Evolutionary conservation across 2,797 vertebrate species (phyloP).

Genomic region (Liparis tanakae): DNA sequence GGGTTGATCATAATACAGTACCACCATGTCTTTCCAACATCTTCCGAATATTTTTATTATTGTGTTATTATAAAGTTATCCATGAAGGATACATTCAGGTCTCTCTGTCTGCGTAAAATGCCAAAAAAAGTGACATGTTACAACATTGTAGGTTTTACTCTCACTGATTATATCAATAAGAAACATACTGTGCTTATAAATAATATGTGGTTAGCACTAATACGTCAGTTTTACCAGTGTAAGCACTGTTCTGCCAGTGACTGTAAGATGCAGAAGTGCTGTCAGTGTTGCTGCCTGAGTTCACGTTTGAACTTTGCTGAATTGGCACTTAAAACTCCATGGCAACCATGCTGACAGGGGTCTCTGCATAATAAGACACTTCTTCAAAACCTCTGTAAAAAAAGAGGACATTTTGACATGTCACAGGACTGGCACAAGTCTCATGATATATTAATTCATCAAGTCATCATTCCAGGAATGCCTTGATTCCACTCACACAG

Average conservation of each 20-base stretch:
- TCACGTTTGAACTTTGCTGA: constrained; percentile 18
- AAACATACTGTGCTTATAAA: neutral
- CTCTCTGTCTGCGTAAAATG: neutral
- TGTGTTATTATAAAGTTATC: neutral
- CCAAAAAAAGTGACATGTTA: neutral
- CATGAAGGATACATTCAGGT: neutral
- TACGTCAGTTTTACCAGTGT: neutral
- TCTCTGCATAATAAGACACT: neutral
- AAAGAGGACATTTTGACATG: neutral
- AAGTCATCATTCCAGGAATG: neutral
- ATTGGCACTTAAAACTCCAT: neutral
- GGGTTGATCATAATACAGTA: neutral
- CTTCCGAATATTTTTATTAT: neutral
- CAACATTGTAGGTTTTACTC: neutral
- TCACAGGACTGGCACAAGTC: neutral
- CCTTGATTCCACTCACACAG: neutral
- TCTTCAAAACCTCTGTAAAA: neutral
- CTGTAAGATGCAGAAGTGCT: constrained; percentile 2
- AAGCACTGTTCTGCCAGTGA: neutral
- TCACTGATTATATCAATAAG: neutral
- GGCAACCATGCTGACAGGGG: constrained; percentile 7
- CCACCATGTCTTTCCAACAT: neutral
- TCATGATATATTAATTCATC: neutral
- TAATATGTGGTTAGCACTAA: neutral
- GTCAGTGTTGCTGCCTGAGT: neutral